phyloP scores from a whole-genome alignment of 2,113 vertebrate species.

The Albula goreensis region DNA sequence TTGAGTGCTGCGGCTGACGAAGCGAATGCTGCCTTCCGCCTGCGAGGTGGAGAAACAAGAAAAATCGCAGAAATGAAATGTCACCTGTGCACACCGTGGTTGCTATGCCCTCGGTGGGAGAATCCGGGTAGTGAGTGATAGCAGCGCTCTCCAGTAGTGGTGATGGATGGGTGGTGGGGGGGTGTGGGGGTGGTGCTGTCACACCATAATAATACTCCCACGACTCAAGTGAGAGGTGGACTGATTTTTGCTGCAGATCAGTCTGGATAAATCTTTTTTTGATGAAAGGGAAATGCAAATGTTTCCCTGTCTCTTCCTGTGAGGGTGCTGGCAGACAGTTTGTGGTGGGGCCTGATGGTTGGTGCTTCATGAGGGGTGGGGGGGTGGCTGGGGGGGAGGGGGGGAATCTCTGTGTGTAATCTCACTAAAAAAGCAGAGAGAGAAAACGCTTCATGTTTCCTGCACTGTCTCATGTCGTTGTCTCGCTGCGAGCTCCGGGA shows the following conservation, averaged over 20 bases:
- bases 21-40: background rate
- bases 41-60: background rate
- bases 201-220: background rate
- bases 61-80: background rate
- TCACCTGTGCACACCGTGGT: background rate
- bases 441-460: background rate
- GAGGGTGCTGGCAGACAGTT: background rate
- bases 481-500: slow-evolving; percentile 11
- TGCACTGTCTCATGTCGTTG: background rate
- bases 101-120: background rate
- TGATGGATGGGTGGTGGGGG: background rate
- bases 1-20: background rate
- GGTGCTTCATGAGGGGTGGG: background rate
- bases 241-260: slow-evolving; percentile 4
- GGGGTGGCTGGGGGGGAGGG: background rate
- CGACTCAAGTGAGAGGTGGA: background rate
- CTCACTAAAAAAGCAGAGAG: slow-evolving; percentile 11
- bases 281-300: slow-evolving; percentile 11
- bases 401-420: slow-evolving; percentile 13
- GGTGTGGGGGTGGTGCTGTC: background rate
- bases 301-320: background rate
- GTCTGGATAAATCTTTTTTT: background rate
- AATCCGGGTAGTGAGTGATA: background rate
- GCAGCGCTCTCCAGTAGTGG: background rate
- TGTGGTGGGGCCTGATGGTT: background rate